Evolutionary conservation across 1,140 invertebrate species (phyloP), one percentile per base, ranked within the genome.

Genomic region (Wasmannia auropunctata): DNA sequence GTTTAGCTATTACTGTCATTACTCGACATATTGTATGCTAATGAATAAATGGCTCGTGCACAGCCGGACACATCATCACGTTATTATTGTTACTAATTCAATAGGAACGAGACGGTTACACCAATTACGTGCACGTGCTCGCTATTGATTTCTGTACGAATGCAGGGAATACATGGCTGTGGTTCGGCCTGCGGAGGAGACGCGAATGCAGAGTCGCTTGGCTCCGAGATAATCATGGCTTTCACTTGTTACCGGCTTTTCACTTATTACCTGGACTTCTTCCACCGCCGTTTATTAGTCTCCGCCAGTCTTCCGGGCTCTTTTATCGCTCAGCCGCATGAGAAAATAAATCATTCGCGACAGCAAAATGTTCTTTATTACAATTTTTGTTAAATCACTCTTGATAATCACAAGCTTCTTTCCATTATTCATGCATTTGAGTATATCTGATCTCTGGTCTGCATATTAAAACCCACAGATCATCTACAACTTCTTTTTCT

Each of bases 81-180:
- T 69, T 40, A 80, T 80, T 86, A 86, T 80, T 86, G 58, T 65
- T 67, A 67, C 34, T 74, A 86, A 86, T 86, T 86, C 77, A 62
- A 83, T 86, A 72, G 77, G 14, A 86, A 62, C 46, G 58, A 60
- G n/a, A 83, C 25, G 56, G 43, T 83, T 83, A 83, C 40, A 72
- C 31, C 77, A 83, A 86, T 86, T 86, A 86, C 43, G 51, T 46
- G 77, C 77, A 83, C 85, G 62, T 70, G 49, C 28, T 31, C 14
- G 77, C 58, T 86, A 86, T 86, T 72, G 85, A 86, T 86, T 86
- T 86, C 56, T 31, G 54, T 65, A 83, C n/a, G 77, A 81, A 60
- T 62, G 85, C 7, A 31, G 22, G 8, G 43, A 80, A 43, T 37
- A 40, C 67, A 46, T 74, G 51, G 37, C 49, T 43, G 75, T 49